These are phyloP conservation scores for Catostomus latipinnis DNA, from an alignment of 2,797 vertebrate species.

Conservation along the genomic window DNA sequence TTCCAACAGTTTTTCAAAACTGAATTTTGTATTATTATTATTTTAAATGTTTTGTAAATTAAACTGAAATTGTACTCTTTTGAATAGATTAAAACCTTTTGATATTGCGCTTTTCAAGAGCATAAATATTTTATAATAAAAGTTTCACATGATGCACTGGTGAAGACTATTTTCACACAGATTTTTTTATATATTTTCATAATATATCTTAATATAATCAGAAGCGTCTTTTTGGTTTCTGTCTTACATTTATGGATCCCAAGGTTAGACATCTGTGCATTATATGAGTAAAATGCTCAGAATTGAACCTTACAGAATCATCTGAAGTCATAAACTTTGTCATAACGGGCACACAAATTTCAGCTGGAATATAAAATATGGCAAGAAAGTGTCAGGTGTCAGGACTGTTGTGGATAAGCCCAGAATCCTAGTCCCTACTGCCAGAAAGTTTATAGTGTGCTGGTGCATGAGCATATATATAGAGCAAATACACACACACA, in stretches of 20 bases:
- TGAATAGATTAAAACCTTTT: conserved; percentile 49
- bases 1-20: conserved; percentile 39
- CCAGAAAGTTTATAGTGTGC: not conserved
- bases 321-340: not conserved
- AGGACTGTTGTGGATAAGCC: not conserved
- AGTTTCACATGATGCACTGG: not conserved
- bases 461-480: too few relatives aligned
- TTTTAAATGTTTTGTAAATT: conserved; percentile 46
- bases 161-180: not conserved
- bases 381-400: not conserved
- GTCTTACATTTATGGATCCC: too few relatives aligned
- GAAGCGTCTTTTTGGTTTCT: not conserved
- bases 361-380: not conserved
- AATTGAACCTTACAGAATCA: not conserved
- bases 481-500: too few relatives aligned
- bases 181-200: too few relatives aligned
- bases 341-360: conserved; percentile 1
- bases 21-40: conserved; percentile 4
- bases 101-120: conserved; percentile 30
- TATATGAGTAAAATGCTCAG: too few relatives aligned
- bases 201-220: too few relatives aligned
- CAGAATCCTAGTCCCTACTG: not conserved
- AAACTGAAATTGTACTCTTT: not conserved
- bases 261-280: too few relatives aligned
- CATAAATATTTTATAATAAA: conserved; percentile 18